A percentile compares a stretch with the other conserved stretches of the same genome.
Evolutionary conservation across 2,113 vertebrate species (phyloP).

Genomic region (Seriola aureovittata): DNA sequence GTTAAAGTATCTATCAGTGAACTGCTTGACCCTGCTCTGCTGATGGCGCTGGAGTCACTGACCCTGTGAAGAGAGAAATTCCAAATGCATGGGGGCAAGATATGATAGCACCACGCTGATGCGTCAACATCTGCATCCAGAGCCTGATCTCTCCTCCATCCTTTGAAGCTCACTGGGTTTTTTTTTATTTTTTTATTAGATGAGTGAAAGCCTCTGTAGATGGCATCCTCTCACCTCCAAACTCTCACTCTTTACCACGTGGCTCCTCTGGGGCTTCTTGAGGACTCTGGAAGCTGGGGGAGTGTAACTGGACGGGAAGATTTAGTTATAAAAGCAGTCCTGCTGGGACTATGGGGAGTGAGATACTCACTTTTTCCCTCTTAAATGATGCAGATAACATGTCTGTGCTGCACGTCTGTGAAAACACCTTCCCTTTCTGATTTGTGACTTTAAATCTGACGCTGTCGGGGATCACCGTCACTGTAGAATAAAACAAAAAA

Average conservation of each 20-base stretch:
- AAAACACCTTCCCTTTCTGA: neutral
- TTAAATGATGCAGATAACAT: neutral
- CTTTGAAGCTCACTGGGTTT: neutral
- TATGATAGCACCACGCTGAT: neutral
- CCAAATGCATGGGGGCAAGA: neutral
- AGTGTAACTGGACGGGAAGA: constrained; percentile 45
- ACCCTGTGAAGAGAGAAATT: neutral
- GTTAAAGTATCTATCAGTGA: neutral
- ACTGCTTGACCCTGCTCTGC: neutral
- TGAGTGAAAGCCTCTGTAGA: neutral
- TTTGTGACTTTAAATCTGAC: neutral
- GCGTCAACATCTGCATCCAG: neutral
- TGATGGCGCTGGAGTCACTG: neutral
- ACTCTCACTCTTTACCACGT: too few species aligned
- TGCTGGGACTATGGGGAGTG: neutral
- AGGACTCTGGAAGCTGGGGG: constrained; percentile 12
- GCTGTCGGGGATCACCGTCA: neutral
- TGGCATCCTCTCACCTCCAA: constrained; percentile 15
- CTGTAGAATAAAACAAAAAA: constrained; percentile 33
- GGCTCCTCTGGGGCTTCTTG: constrained; percentile 21
- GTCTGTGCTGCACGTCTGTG: neutral
- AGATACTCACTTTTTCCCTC: neutral
- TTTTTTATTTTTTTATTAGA: neutral
- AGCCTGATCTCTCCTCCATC: neutral
- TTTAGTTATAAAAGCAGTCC: constrained; percentile 3